Evolutionary conservation across 2,888 invertebrate genomes (phyloP), one percentile per base, ranked within the genome.

Genomic region (Athetis lepigone): DNA sequence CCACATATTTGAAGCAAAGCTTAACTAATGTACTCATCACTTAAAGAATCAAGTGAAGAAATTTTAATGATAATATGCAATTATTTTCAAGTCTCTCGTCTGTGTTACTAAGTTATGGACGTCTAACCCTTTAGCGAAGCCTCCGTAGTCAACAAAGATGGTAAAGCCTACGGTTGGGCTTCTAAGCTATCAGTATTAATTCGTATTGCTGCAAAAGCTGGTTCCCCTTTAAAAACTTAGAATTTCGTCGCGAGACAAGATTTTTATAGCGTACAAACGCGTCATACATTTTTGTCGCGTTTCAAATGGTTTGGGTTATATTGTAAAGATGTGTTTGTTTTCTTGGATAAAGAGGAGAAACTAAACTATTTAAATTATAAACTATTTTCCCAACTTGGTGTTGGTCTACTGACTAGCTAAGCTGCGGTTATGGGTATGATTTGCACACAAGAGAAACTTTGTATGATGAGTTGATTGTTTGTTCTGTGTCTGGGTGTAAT

Each of bases 121-220:
- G 39, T 50, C 49, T 69, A 25, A 69, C 60, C 45, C 18, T 21
- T 3, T 19, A 29, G 42, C 16, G 43, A 18, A 59, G 25, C 45
- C 19, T 42, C 43, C 43, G 64, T 49, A 43, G 9, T 25, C 58
- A 29, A 11, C 37, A 13, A 37, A 39, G 66, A 25, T 40, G 19
- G 18, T 21, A 39, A 59, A 59, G 43, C 60, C 33, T 27, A 50
- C 21, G 21, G 33, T 8, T 29, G 37, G 6, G 18, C n/a, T 11
- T 19, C 11, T 59, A 25, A 33, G 43, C 37, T 19, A 33, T 59
- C 21, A 25, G 66, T 59, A 23, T 46, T 50, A 50, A 69, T 45
- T 50, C 60, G 16, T 21, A 25, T 5, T n/a, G 18, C 39, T 37
- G n/a, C n/a, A 7, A 6, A 7, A 1, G 8, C 43, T 49, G 49